These are phyloP conservation scores for Calyptomena viridis DNA, from an alignment of 2,113 vertebrate genomes.

Conservation along the genomic window DNA sequence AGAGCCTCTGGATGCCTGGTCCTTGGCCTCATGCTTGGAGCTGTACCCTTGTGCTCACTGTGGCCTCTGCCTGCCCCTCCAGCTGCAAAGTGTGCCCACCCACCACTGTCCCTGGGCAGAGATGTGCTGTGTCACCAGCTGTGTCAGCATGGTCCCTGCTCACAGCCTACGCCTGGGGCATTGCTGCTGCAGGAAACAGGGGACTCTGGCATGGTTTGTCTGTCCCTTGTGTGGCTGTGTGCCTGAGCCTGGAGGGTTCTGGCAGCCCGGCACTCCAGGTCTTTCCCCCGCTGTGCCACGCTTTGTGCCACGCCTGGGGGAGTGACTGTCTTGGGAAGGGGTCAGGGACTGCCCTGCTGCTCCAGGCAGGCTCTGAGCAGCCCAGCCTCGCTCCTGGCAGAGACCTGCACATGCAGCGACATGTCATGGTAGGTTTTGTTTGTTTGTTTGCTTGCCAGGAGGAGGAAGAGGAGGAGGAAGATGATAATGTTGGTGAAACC, in stretches of 20 bases:
- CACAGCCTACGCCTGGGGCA: neutral
- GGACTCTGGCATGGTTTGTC: neutral
- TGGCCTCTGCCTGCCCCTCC: neutral
- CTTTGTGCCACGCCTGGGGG: neutral
- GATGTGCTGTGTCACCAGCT: neutral
- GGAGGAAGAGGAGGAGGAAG: constrained; percentile 53
- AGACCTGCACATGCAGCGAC: neutral
- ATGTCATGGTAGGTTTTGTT: neutral
- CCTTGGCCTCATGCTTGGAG: neutral
- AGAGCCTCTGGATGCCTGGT: neutral
- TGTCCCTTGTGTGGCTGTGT: neutral
- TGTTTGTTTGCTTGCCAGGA: constrained; percentile 37
- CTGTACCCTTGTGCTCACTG: neutral
- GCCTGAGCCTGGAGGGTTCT: neutral
- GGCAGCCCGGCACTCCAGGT: neutral
- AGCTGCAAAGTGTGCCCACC: neutral
- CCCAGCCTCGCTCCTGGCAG: neutral
- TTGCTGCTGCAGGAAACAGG: neutral
- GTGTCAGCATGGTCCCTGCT: neutral
- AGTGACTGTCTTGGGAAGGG: neutral
- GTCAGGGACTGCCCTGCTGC: neutral
- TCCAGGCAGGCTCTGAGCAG: neutral
- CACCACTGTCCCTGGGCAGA: neutral
- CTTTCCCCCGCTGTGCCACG: too few species aligned
- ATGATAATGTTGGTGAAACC: neutral